Evolutionary conservation across 2,888 invertebrate species (phyloP), one percentile per base, ranked within the genome.

Genomic region (Neria commutata): DNA sequence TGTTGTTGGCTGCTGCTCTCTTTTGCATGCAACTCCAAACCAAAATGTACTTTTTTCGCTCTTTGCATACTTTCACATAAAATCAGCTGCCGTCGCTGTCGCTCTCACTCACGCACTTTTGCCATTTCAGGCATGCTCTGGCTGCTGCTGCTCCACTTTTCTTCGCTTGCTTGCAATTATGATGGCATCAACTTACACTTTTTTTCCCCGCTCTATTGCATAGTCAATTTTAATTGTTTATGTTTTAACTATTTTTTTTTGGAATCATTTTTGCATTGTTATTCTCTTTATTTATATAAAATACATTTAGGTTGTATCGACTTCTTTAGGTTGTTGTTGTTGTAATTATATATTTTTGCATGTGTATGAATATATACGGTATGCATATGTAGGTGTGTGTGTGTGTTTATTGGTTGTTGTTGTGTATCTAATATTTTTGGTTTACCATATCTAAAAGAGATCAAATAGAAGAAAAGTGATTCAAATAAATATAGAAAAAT

Each of bases 361-460:
- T 58, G 48, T 24, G 21, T 52, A 60, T 42, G 63, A 50, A 53
- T 51, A 34, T 46, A 21, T 46, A 21, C 23, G 5, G 49, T 54
- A 37, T 57, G 49, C 19, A 19, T 52, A 60, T 45, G 62, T 54
- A 53, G 47, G 42, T 46, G 5, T 46, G 5, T 46, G 5, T 46
- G 5, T 21, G 23, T 46, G 21, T 46, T 3, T 21, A 1, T 21
- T 10, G 19, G 46, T 46, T 46, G n/a, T n/a, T n/a, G n/a, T 8
- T 62, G 69, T 69, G 67, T 66, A 65, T 63, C 67, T 77, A 79
- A 77, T 80, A 79, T 78, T 79, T 79, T 72, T 79, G 79, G 69
- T 76, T 77, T 70, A 79, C 76, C 79, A 79, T 79, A 80, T 79
- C 79, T 79, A 77, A 63, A 78, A 63, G 60, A 63, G 52, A 63